Evolutionary conservation across 2,113 vertebrate species (phyloP).

Genomic region (Fulica atra): DNA sequence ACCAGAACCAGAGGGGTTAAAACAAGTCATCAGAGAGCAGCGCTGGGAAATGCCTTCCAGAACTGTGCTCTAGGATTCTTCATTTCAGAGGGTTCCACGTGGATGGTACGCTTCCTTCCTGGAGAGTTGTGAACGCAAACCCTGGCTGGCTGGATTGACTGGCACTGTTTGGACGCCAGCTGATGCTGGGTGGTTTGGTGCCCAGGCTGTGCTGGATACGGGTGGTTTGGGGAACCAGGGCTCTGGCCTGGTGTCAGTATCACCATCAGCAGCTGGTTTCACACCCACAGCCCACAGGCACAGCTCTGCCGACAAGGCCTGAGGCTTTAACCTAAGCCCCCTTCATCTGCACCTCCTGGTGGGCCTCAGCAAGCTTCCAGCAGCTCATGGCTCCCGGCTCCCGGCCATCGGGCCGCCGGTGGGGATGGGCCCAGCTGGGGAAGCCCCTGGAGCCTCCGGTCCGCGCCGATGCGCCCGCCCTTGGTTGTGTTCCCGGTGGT

Average conservation of each 20-base stretch:
- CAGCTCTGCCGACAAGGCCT: no score
- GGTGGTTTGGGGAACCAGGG: not conserved
- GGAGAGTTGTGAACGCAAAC: not conserved
- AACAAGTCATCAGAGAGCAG: not conserved
- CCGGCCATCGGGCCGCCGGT: not conserved
- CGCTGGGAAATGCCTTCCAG: not conserved
- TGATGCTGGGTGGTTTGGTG: rapidly evolving
- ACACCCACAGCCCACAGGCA: no score
- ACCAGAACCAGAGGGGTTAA: not conserved
- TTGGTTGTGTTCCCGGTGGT: no score
- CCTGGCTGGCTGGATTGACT: not conserved
- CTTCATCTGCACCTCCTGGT: no score
- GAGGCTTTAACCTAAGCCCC: no score
- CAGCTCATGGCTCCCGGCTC: no score
- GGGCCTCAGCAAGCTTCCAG: no score
- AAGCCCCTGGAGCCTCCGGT: not conserved
- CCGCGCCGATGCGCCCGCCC: not conserved
- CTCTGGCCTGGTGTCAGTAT: no score
- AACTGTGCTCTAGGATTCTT: not conserved
- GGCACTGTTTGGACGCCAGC: rapidly evolving
- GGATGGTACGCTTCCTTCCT: not conserved
- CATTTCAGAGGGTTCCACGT: not conserved
- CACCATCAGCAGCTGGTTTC: no score
- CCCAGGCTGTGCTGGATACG: rapidly evolving
- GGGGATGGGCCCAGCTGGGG: rapidly evolving